Evolutionary conservation across 2,888 invertebrate species (phyloP), one percentile per base, ranked within the genome.

Genomic region (Mellilla xanthometata): DNA sequence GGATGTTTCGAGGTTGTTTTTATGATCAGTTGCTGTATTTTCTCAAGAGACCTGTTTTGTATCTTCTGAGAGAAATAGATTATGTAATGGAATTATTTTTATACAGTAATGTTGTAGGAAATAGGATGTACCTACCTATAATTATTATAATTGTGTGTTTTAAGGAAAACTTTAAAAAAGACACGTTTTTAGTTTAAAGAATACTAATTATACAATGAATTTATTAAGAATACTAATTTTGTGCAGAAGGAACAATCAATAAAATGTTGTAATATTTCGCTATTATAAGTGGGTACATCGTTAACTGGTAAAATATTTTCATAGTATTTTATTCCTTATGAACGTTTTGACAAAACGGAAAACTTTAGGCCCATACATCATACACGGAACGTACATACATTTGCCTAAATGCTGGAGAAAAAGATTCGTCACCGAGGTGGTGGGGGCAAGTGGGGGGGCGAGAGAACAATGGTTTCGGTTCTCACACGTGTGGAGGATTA

Each of bases 401-500:
- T 84, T 82, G 76, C 76, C 78, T 87, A 85, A 85, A 84, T 81
- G 78, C 77, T 77, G 79, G 80, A 86, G 86, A 81, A 85, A 84
- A 84, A 85, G 85, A 88, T 88, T 87, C 86, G 87, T 88, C 88
- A 86, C 86, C 86, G 85, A 87, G 84, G 86, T 85, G 81, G 72
- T 74, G 71, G 82, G 76, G 73, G 68, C 76, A 72, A 65, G 71
- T 69, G 74, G 71, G 83, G 82, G 77, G 82, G 86, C 81, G 85
- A 85, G 86, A 86, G 88, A 89, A 89, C 90, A 89, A 89, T 89
- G 90, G 89, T 89, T 90, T 90, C 88, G 88, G 89, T 90, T 90
- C 90, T 90, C 90, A 90, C 90, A 90, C 90, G 90, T 90, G 89
- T 88, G 90, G 90, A 89, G 89, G 90, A 90, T 90, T 90, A 90